A percentile compares a stretch with the other conserved stretches of the same genome.
These are phyloP conservation scores for Dolichotis patagonum DNA, from an alignment of 2,113 vertebrate species.

Conservation along the genomic window DNA sequence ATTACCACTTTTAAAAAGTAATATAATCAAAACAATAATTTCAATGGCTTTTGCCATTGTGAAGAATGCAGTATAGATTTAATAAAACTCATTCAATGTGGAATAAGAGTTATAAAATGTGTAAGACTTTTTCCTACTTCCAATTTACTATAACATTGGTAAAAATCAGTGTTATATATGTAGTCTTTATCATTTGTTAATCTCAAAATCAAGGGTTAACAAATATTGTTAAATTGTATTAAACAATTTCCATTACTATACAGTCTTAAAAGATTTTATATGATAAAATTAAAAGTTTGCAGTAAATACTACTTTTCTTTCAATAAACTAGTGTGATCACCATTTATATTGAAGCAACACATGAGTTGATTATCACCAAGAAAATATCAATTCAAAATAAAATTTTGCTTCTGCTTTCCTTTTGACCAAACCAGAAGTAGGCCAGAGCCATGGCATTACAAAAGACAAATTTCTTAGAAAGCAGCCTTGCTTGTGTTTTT, in stretches of 20 bases:
- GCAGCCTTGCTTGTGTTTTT: neutral
- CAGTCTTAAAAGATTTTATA: constrained; percentile 48
- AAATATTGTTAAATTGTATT: constrained; percentile 44
- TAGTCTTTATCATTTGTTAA: constrained; percentile 17
- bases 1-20: neutral
- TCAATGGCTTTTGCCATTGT: neutral
- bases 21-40: neutral
- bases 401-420: constrained; percentile 35
- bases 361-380: constrained; percentile 39
- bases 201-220: constrained; percentile 44
- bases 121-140: neutral
- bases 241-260: constrained; percentile 36
- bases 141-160: neutral
- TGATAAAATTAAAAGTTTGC: constrained; percentile 59
- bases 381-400: constrained; percentile 57
- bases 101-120: neutral
- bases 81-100: neutral
- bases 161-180: neutral
- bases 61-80: neutral
- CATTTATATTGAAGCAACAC: constrained; percentile 53
- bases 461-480: constrained; percentile 60
- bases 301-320: constrained; percentile 63
- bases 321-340: constrained; percentile 25
- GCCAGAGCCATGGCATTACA: neutral
- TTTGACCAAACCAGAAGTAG: constrained; percentile 30